Evolutionary conservation across 2,888 invertebrate genomes (phyloP).

Genomic region (Pristionchus japonicus): DNA sequence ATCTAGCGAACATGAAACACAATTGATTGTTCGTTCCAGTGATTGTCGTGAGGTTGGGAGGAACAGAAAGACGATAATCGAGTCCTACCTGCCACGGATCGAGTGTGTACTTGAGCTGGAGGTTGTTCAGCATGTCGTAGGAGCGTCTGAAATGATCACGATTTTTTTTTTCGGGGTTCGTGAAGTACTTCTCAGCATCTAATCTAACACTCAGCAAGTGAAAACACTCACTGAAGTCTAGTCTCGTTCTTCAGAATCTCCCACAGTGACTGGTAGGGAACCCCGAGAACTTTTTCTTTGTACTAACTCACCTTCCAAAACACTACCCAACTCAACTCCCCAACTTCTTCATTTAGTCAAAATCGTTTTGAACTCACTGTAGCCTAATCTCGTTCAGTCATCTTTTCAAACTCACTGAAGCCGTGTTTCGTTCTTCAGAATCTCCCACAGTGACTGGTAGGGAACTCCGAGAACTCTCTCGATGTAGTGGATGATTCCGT

Average conservation of each 20-base stretch:
- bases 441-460: slow-evolving; percentile 73
- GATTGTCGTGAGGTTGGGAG: too few relatives aligned
- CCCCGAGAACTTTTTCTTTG: slow-evolving; percentile 75
- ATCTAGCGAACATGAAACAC: too few relatives aligned
- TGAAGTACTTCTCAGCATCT: too few relatives aligned
- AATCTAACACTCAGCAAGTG: too few relatives aligned
- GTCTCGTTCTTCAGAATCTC: slow-evolving; percentile 73
- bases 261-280: slow-evolving; percentile 75
- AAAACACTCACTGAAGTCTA: slow-evolving; percentile 66
- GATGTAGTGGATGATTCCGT: slow-evolving; percentile 75
- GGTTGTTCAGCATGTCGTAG: slow-evolving; percentile 69
- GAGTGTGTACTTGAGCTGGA: slow-evolving; percentile 71
- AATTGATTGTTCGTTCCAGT: too few relatives aligned
- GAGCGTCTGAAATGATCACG: slow-evolving; percentile 66
- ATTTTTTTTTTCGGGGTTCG: neutral
- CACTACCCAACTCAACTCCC: too few relatives aligned
- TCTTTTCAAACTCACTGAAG: slow-evolving; percentile 69
- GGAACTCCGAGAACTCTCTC: slow-evolving; percentile 75
- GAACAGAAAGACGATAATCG: slow-evolving; percentile 30
- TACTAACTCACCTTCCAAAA: too few relatives aligned
- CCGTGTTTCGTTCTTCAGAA: slow-evolving; percentile 72
- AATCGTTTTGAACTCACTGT: neutral
- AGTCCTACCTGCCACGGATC: slow-evolving; percentile 73
- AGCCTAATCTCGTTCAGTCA: too few relatives aligned
- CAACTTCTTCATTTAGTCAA: too few relatives aligned